Base-by-base conservation (phyloP, 2,113 vertebrate species). In the Melanocharis versteri region DNA sequence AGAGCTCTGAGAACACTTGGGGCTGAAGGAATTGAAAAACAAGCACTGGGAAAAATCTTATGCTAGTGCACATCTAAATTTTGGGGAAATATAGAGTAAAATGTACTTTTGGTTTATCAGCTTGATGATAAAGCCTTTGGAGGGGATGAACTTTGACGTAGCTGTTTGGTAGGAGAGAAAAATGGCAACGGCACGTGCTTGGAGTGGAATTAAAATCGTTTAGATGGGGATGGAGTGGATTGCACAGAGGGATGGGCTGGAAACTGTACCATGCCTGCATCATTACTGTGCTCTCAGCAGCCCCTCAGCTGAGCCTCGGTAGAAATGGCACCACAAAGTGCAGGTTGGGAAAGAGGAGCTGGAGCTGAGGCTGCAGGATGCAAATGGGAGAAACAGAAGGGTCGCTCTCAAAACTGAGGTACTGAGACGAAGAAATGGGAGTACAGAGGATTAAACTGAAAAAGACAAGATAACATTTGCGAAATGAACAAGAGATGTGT, bases 401-500 rank as follows among this genome's bases (percentile, higher is more conserved):
- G 17, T 57, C 3, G 2, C 4, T 6, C 54, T 62, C 30, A 50
- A 85, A 90, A 39, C n/a, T 21, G 53, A 82, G 78, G 40, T 20
- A 22, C 21, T 28, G 66, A 70, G 64, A 35, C 26, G 35, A 37
- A 66, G 73, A 58, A 88, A 90, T 44, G 10, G 26, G 24, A 91
- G 42, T 26, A 35, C 16, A 58, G 75, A 54, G 60, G 27, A 58
- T 24, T 68, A 39, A 86, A 89, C 23, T 33, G 56, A 54, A 57
- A 57, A 69, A 44, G 54, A 35, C 57, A 69, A 69, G 75, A 50
- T 16, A 54, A 44, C 33, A 20, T 89, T 87, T 84, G 71, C 75
- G 85, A 93, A 96, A 85, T 91, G 93, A 95, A 77, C 87, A 86
- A 94, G 91, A 83, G 58, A 61, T 42, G 50, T 89, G 95, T 88